Base-by-base conservation (phyloP, 2,113 vertebrate species). In the Cettia cetti region DNA sequence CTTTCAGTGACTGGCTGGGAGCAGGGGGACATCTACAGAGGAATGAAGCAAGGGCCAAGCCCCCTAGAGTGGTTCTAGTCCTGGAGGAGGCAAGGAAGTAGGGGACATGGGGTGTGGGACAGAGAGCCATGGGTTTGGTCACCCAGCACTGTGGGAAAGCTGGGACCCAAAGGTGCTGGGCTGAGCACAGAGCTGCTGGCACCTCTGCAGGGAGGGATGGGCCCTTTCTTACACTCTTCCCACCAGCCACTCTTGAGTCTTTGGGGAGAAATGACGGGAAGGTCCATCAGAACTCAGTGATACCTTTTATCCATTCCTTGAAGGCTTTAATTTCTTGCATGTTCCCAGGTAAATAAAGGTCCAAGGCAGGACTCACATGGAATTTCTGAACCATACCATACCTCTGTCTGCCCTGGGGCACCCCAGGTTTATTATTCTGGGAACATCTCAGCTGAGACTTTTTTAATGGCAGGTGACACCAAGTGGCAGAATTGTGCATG, bases 381-480 rank as follows among this genome's bases (percentile, higher is more conserved):
- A 57, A 31, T 17, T 44, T 39, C 49, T 53, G 31, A 64, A 63
- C 40, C 35, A 11, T 9, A 40, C 15, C 64, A 72, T 0, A 0
- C 13, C 39, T 49, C 54, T 37, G 17, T 53, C 15, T 47, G 39
- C 9, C 3, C 17, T 17, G 70, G 53, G 28, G 49, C 30, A 82
- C 14, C 39, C 44, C 49, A 8, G 37, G 17, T 26, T 44, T 28
- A 10, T 13, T 53, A 9, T 37, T 47, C 65, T 65, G 71, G 30
- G 27, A 33, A 35, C 26, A 9, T 7, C 15, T 71, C 57, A 16
- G 53, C 42, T 35, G 54, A 7, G 37, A 50, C 15, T 45, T 33
- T 60, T 57, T 76, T 59, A 70, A 70, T 28, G 42, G 54, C 59
- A 86, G 66, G 75, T 95, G 96, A 96, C 94, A 96, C 90, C 94